A percentile compares a stretch with the other conserved stretches of the same genome.
phyloP scores from a whole-genome alignment of 2,797 vertebrate species.

The Forpus xanthops region DNA sequence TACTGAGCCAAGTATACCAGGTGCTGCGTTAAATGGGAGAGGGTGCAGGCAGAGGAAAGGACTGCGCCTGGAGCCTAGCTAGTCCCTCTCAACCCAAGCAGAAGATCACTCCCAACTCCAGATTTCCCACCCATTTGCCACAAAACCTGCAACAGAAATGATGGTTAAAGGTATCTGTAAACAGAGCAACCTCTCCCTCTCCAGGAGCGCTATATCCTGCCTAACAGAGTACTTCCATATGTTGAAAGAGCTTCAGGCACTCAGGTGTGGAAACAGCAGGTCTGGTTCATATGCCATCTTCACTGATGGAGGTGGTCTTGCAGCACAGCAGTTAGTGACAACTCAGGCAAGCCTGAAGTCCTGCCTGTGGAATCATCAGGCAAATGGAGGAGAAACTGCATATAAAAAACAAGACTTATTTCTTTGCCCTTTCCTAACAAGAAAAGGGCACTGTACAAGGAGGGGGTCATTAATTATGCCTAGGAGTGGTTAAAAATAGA shows the following conservation, averaged over 20 bases:
- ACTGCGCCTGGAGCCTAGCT: background rate
- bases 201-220: background rate
- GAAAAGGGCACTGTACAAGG: background rate
- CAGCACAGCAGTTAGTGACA: background rate
- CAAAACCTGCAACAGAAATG: background rate
- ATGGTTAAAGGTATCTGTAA: background rate
- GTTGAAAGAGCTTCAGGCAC: background rate
- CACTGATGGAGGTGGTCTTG: background rate
- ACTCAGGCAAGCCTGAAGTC: background rate
- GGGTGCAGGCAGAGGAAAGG: background rate
- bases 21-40: background rate
- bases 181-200: background rate
- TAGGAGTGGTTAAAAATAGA: background rate
- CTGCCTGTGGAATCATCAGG: background rate
- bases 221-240: background rate
- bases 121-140: background rate
- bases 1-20: background rate
- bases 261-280: background rate
- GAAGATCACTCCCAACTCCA: background rate
- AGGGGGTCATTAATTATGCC: background rate
- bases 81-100: background rate
- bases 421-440: background rate
- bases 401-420: background rate
- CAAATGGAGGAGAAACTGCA: background rate
- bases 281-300: background rate